A percentile compares a stretch with the other conserved stretches of the same genome.
phyloP scores from a whole-genome alignment of 2,888 invertebrate genomes.

The Perizoma flavofasciatum region DNA sequence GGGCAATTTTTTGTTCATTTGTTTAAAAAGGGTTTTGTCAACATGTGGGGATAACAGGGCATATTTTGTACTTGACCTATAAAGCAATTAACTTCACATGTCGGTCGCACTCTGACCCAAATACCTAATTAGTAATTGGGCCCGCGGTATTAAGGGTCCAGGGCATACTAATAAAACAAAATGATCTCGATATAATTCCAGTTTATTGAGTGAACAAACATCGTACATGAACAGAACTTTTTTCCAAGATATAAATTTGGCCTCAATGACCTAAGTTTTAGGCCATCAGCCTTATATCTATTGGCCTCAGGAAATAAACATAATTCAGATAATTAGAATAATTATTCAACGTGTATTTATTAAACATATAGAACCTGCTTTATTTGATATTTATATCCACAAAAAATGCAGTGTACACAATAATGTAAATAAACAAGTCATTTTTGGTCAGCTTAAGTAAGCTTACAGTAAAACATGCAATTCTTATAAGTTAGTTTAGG shows the following conservation, averaged over 20 bases:
- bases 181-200: slow-evolving; percentile 28
- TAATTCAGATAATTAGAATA: background rate
- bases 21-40: slow-evolving; percentile 16
- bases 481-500: slow-evolving; percentile 5
- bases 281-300: background rate
- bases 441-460: slow-evolving; percentile 10
- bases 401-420: background rate
- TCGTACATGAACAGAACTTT: slow-evolving; percentile 8
- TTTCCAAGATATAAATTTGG: background rate
- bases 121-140: slow-evolving; percentile 33
- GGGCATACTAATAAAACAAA: slow-evolving; percentile 33
- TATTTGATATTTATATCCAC: background rate
- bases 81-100: slow-evolving; percentile 29
- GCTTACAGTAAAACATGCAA: slow-evolving; percentile 8
- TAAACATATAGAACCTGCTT: background rate
- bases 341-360: background rate
- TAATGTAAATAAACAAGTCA: slow-evolving; percentile 5
- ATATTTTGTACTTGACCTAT: slow-evolving; percentile 31
- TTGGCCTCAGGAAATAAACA: slow-evolving; percentile 2
- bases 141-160: slow-evolving; percentile 20
- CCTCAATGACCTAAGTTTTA: background rate
- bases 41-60: slow-evolving; percentile 14
- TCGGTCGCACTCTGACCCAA: slow-evolving; percentile 27
- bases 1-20: slow-evolving; percentile 5
- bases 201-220: slow-evolving; percentile 40